Percentiles rank a stretch among this genome's conserved stretches.
Evolutionary conservation across 2,888 invertebrate species (phyloP).

Genomic region (Isotomurus palustris): DNA sequence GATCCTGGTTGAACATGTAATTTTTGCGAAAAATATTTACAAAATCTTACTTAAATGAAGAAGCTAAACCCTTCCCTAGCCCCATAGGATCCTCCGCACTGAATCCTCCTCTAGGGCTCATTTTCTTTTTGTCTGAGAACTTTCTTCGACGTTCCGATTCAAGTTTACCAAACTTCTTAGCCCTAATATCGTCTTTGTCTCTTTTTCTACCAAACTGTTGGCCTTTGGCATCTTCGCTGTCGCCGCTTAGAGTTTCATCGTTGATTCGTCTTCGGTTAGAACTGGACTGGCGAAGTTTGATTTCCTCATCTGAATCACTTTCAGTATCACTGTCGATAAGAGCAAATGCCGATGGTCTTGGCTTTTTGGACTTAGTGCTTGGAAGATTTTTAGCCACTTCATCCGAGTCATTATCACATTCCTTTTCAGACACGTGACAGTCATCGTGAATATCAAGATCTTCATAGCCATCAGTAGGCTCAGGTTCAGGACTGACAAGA

Average conservation of each 20-base stretch:
- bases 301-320: neutral
- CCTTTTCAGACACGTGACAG: too few species aligned
- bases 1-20: too few species aligned
- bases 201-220: slow-evolving; percentile 13
- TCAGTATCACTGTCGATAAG: too few species aligned
- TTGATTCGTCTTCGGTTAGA: neutral
- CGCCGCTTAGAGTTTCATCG: neutral
- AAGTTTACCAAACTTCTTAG: slow-evolving; percentile 28
- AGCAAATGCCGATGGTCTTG: too few species aligned
- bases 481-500: too few species aligned
- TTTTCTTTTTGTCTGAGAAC: slow-evolving; percentile 14
- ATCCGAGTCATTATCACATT: neutral
- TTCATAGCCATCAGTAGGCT: too few species aligned
- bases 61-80: slow-evolving; percentile 19
- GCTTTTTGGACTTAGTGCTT: too few species aligned
- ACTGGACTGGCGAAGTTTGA: neutral
- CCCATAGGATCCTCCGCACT: slow-evolving; percentile 7
- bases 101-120: slow-evolving; percentile 3
- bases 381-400: neutral
- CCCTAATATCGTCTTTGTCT: slow-evolving; percentile 19
- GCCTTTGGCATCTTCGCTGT: neutral
- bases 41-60: slow-evolving; percentile 30
- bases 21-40: too few species aligned
- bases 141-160: slow-evolving; percentile 28
- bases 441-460: too few species aligned